Evolutionary conservation across 1,140 invertebrate genomes (phyloP), one percentile per base, ranked within the genome.

Genomic region (Protaetia brevitarsis): DNA sequence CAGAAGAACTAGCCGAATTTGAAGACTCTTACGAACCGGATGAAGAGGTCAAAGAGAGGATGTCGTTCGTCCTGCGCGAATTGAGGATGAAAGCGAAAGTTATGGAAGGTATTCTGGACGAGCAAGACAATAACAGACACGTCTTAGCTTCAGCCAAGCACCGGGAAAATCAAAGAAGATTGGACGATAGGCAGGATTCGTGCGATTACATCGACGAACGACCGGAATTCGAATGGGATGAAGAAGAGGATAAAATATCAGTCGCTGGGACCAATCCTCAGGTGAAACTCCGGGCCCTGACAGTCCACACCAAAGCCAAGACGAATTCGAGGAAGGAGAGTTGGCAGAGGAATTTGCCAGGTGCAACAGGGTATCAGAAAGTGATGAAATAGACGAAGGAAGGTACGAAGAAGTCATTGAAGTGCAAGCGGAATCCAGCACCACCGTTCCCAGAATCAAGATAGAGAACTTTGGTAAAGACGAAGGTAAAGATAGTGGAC

Each of bases 231-330:
- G 78, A 80, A 68, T 81, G 82, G 60, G 81, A 83, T 78, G 82
- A 82, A 23, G 71, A 82, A 0, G 82, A 79, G 64, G 80, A 79
- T 63, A 66, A 69, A 16, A 30, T 16, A 51, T 64, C 67, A 45
- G 67, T 66, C 21, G 79, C 78, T 2, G 78, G 73, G 79, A 83
- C 72, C 76, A 74, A 26, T 90, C 90, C 11, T 94, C 92, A 0
- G 91, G 92, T 23, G 90, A 90, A 72, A 95, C 93, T 6, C 93
- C 91, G 7, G 92, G 92, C 0, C 92, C 92, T 0, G 93, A 95
- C 71, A 92, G 89, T 77, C 90, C 92, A 1, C 83, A 85, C 21
- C 84, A 87, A 51, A 90, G 88, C 70, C 84, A 85, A 66, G 89
- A 91, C 68, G 88, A 90, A 70, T 81, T 85, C 60, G 88, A 90